phyloP scores from a whole-genome alignment of 1,140 invertebrate genomes.

The Drosophila murphyi region DNA sequence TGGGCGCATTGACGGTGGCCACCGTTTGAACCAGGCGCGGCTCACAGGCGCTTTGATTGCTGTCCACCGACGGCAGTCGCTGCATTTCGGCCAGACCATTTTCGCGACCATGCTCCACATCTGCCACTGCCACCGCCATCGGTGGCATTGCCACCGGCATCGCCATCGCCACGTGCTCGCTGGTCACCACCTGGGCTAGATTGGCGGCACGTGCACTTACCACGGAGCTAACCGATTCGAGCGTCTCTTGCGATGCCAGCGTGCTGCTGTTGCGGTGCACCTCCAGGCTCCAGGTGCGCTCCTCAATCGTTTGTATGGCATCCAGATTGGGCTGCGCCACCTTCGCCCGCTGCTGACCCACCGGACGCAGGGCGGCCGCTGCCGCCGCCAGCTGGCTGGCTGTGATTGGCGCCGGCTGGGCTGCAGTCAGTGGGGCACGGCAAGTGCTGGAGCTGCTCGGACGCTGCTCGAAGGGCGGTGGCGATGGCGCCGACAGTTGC shows the following conservation, averaged over 20 bases:
- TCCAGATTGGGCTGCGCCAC: slow-evolving; percentile 62
- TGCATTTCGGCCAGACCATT: slow-evolving; percentile 51
- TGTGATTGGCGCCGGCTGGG: slow-evolving; percentile 52
- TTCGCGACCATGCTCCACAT: slow-evolving; percentile 33
- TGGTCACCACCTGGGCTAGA: slow-evolving; percentile 49
- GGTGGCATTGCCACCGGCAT: no score
- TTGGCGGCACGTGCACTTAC: slow-evolving; percentile 61
- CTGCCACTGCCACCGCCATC: not conserved
- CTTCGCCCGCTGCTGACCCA: slow-evolving; percentile 44
- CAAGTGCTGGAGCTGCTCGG: not conserved
- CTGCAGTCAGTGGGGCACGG: not conserved
- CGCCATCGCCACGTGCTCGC: slow-evolving; percentile 10
- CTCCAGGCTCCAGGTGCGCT: slow-evolving; percentile 71
- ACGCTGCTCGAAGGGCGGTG: slow-evolving; percentile 43
- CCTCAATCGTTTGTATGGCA: slow-evolving; percentile 78
- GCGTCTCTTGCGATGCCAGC: slow-evolving; percentile 66
- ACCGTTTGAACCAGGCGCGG: slow-evolving; percentile 68
- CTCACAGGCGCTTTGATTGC: slow-evolving; percentile 70
- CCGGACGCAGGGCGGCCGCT: slow-evolving; percentile 64
- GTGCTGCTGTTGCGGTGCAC: slow-evolving; percentile 68
- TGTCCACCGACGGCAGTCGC: slow-evolving; percentile 71
- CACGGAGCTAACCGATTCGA: slow-evolving; percentile 59
- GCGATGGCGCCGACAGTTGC: slow-evolving; percentile 64
- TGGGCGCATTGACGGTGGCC: slow-evolving; percentile 60
- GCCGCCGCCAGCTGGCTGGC: slow-evolving; percentile 65